Evolutionary conservation across 2,797 vertebrate species (phyloP).

Genomic region (Cheracebus regulus): DNA sequence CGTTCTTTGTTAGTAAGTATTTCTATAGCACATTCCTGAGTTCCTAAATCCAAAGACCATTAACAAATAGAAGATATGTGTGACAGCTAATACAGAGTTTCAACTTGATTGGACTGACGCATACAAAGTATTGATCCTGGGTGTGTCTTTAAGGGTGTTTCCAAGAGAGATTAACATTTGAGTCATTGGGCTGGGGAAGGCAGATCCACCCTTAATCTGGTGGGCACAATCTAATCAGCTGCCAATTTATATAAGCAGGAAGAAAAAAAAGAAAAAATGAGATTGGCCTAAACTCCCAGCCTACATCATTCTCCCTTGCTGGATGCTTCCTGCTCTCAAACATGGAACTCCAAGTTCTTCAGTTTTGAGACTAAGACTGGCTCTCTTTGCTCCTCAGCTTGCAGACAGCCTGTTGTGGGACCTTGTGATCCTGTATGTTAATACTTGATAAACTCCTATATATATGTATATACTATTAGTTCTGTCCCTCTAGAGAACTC

Average conservation of each 20-base stretch:
- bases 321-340: neutral
- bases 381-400: neutral
- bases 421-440: neutral
- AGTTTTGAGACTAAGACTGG: neutral
- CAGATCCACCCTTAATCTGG: neutral
- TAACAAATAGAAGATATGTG: neutral
- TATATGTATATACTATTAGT: neutral
- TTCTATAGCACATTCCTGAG: accelerated
- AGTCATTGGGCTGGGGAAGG: neutral
- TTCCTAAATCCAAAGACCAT: neutral
- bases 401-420: neutral
- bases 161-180: neutral
- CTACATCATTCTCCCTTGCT: neutral
- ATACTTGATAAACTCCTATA: neutral
- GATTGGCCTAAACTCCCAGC: neutral
- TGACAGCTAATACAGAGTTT: neutral
- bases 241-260: neutral
- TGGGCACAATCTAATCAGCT: neutral
- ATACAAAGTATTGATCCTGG: neutral
- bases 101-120: neutral
- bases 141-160: neutral
- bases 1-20: neutral
- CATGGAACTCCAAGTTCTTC: neutral
- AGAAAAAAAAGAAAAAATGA: neutral
- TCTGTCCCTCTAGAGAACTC: neutral